These are phyloP conservation scores for Popillia japonica DNA, from an alignment of 1,140 invertebrate species.

Conservation along the genomic window DNA sequence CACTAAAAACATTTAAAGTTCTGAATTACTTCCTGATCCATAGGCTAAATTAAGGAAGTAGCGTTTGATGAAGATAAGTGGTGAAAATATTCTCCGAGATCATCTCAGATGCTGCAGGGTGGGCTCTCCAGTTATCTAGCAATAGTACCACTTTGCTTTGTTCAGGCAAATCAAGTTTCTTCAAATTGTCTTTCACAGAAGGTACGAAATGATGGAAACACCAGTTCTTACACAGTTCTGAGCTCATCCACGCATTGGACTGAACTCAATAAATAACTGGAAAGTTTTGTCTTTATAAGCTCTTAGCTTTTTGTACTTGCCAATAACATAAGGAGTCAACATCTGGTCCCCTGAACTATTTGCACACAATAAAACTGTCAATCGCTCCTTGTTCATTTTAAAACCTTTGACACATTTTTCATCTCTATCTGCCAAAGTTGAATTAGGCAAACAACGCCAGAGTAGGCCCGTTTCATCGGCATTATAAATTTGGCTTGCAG, in stretches of 20 bases:
- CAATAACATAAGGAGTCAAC: conserved; percentile 38
- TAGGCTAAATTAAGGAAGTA: conserved; percentile 52
- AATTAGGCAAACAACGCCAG: conserved; percentile 35
- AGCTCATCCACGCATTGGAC: conserved; percentile 57
- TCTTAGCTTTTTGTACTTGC: conserved; percentile 28
- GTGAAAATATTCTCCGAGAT: conserved; percentile 44
- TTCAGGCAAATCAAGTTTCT: not conserved
- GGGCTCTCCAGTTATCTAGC: not conserved
- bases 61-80: conserved; percentile 46
- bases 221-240: conserved; percentile 57
- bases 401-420: conserved; percentile 25
- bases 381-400: conserved; percentile 40
- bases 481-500: conserved; percentile 37
- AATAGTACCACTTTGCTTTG: not conserved
- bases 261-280: conserved; percentile 14
- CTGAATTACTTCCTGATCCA: conserved; percentile 51
- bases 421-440: conserved; percentile 27
- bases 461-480: conserved; percentile 41
- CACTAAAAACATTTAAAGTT: conserved; percentile 46
- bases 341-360: conserved; percentile 39
- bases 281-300: conserved; percentile 24
- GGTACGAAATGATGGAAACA: conserved; percentile 57
- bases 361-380: not conserved
- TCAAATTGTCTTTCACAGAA: conserved; percentile 50
- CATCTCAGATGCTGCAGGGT: not conserved